Conservation (phyloP, 2,888 invertebrate genomes). For the Clepsis dumicolana region DNA sequence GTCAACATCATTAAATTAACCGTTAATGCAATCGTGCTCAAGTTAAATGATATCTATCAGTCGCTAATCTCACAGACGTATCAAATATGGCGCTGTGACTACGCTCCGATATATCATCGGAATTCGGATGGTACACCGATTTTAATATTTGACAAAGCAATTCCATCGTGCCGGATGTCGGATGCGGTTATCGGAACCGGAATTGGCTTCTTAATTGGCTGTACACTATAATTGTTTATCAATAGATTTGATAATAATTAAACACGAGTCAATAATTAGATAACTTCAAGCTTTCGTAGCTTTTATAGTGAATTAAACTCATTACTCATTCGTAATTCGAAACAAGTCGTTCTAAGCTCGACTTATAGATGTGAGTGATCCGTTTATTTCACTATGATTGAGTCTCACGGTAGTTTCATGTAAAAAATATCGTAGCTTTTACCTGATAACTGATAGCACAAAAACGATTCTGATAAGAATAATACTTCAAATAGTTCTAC, state of each 20-base stretch:
- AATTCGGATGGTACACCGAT: background rate
- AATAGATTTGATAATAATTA: background rate
- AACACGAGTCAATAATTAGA: background rate
- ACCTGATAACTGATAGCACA: no score
- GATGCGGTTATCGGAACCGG: conserved; percentile 7
- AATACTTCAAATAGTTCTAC: no score
- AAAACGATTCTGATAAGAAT: no score
- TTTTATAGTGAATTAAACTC: background rate
- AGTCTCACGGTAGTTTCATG: no score
- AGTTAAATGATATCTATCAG: background rate
- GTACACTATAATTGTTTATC: conserved; percentile 5
- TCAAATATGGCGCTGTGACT: background rate
- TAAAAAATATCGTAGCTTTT: no score
- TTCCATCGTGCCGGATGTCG: conserved; percentile 22
- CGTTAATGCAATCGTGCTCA: conserved; percentile 5
- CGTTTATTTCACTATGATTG: no score
- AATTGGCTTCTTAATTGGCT: conserved; percentile 20
- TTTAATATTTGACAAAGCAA: conserved; percentile 21
- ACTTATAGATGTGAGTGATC: no score
- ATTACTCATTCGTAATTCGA: no score
- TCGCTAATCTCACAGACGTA: conserved; percentile 5
- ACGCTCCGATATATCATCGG: background rate
- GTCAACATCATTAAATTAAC: conserved; percentile 7
- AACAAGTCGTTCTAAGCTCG: no score
- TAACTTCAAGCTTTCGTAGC: background rate